phyloP scores from a whole-genome alignment of 2,797 vertebrate genomes.

The Sternotherus odoratus region DNA sequence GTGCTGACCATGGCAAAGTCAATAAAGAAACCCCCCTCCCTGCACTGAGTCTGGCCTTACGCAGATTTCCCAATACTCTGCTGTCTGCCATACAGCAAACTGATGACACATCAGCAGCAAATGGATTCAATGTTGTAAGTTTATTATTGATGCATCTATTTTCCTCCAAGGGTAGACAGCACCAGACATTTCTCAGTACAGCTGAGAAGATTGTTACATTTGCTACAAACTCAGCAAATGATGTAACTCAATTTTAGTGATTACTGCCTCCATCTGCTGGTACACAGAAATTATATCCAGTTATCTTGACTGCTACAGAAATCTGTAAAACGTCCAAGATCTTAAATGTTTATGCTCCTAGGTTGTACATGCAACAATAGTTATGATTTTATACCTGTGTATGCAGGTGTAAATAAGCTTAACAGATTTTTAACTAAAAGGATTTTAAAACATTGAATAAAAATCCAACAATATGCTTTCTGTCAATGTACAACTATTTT shows the following conservation, averaged over 20 bases:
- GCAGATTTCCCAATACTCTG: background rate
- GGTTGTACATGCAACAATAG: background rate
- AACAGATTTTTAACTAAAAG: background rate
- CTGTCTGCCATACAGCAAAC: background rate
- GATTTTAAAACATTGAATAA: background rate
- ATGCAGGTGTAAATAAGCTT: accelerated
- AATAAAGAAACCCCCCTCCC: background rate
- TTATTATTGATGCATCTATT: background rate
- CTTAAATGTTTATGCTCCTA: background rate
- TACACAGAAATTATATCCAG: background rate
- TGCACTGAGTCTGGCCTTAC: background rate
- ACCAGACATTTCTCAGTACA: background rate
- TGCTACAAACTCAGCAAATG: background rate
- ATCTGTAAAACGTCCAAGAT: background rate
- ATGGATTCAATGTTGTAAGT: background rate
- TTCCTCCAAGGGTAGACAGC: conserved; percentile 4
- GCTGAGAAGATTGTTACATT: background rate
- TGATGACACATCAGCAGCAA: background rate
- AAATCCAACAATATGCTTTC: no score
- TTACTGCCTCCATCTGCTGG: background rate
- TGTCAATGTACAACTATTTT: background rate
- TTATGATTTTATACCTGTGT: background rate
- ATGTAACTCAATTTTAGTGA: background rate
- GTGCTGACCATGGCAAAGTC: background rate
- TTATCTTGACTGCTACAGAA: background rate